Percentiles rank a stretch among this genome's conserved stretches.
Conservation (phyloP, 2,888 invertebrate species). For the Rosalia funebris region DNA sequence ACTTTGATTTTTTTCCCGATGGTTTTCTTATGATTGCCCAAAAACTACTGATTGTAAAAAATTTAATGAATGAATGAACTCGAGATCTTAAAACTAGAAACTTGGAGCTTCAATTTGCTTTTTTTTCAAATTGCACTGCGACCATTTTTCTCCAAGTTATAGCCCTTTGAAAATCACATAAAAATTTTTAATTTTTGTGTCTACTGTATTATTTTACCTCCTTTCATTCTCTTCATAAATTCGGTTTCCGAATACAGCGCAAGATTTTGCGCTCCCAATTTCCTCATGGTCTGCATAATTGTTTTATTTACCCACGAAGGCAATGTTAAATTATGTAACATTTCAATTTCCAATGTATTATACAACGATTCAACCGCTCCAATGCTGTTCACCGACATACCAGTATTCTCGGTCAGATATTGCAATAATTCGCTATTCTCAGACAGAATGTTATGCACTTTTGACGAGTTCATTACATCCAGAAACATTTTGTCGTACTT, state of each 20-base stretch:
- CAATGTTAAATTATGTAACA: constrained; percentile 73
- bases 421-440: constrained; percentile 72
- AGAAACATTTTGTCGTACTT: constrained; percentile 67
- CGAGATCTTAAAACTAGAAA: too few relatives aligned
- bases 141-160: too few relatives aligned
- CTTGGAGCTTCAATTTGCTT: too few relatives aligned
- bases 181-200: too few relatives aligned
- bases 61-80: too few relatives aligned
- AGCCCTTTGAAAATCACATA: too few relatives aligned
- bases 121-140: too few relatives aligned
- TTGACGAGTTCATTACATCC: constrained; percentile 65
- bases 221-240: constrained; percentile 76
- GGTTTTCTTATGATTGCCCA: too few relatives aligned
- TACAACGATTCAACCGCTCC: constrained; percentile 78
- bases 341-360: constrained; percentile 75
- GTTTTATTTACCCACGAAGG: constrained; percentile 80
- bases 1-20: too few relatives aligned
- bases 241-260: constrained; percentile 76
- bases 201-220: constrained; percentile 70
- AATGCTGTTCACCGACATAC: constrained; percentile 69
- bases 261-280: constrained; percentile 75
- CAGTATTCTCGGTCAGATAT: constrained; percentile 70
- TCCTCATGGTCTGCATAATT: constrained; percentile 74
- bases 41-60: too few relatives aligned
- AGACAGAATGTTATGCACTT: constrained; percentile 65